Evolutionary conservation across 1,140 invertebrate genomes (phyloP).

Genomic region (Cydia pomonella): DNA sequence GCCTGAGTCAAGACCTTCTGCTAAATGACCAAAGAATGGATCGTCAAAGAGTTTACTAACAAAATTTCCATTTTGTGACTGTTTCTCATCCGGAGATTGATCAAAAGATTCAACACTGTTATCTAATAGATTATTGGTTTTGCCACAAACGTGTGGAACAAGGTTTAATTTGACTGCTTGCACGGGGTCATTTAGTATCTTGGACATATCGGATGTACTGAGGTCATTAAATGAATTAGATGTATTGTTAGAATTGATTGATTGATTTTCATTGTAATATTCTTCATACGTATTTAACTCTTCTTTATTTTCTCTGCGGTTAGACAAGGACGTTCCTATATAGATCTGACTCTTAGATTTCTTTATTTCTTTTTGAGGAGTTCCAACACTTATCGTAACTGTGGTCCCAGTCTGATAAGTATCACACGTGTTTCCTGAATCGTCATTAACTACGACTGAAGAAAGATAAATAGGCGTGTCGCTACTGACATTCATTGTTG

Average conservation of each 20-base stretch:
- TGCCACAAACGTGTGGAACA: constrained; percentile 87
- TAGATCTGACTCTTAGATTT: constrained; percentile 79
- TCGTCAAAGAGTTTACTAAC: constrained; percentile 83
- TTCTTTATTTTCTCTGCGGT: constrained; percentile 51
- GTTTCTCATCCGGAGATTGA: constrained; percentile 44
- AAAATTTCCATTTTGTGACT: constrained; percentile 69
- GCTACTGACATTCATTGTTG: constrained; percentile 83
- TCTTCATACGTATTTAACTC: constrained; percentile 72
- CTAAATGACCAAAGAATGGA: constrained; percentile 82
- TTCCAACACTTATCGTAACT: constrained; percentile 81
- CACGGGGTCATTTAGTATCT: constrained; percentile 84
- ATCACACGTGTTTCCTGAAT: constrained; percentile 65
- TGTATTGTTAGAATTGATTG: constrained; percentile 38
- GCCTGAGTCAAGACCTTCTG: constrained; percentile 82
- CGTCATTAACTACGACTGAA: constrained; percentile 84
- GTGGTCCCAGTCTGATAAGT: constrained; percentile 78
- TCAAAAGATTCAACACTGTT: constrained; percentile 34
- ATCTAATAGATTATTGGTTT: constrained; percentile 59
- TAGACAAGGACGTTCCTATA: constrained; percentile 69
- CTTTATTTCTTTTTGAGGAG: constrained; percentile 61
- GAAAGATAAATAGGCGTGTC: constrained; percentile 84
- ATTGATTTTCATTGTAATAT: constrained; percentile 54
- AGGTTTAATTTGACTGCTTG: constrained; percentile 86
- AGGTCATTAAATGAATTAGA: constrained; percentile 42
- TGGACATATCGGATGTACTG: constrained; percentile 72